Evolutionary conservation across 2,113 vertebrate species (phyloP).

Genomic region (Antechinus flavipes): DNA sequence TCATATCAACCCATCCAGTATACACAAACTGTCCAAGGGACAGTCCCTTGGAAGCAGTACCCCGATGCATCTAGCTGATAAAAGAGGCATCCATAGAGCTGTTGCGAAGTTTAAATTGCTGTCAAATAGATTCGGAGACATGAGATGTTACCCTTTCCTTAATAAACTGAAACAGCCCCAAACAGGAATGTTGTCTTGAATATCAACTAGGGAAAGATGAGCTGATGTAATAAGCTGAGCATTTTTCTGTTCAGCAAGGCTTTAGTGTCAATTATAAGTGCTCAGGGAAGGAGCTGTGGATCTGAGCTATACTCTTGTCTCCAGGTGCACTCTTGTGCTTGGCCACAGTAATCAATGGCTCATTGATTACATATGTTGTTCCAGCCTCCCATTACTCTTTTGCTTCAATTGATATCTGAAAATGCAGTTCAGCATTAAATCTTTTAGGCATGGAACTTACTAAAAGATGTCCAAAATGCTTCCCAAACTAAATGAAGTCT

Average conservation of each 20-base stretch:
- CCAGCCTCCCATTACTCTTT: background rate
- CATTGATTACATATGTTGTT: background rate
- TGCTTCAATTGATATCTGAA: background rate
- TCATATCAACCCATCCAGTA: constrained; percentile 64
- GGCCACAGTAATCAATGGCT: background rate
- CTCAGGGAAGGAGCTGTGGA: background rate
- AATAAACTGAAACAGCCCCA: background rate
- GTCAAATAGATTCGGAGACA: background rate
- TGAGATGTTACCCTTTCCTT: background rate
- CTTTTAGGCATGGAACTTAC: background rate
- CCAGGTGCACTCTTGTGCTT: no score
- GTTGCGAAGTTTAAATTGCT: background rate
- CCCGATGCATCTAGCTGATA: constrained; percentile 25
- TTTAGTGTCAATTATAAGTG: background rate
- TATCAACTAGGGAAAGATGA: background rate
- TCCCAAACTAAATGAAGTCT: background rate
- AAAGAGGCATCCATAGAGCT: background rate
- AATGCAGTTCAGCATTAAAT: background rate
- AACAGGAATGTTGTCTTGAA: background rate
- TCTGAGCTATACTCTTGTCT: background rate
- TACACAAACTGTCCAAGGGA: constrained; percentile 56
- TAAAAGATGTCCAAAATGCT: background rate
- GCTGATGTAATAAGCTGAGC: background rate
- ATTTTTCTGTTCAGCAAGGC: background rate
- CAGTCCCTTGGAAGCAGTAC: constrained; percentile 51